These are phyloP conservation scores for Donacobius atricapilla DNA, from an alignment of 2,113 vertebrate species.

Conservation along the genomic window DNA sequence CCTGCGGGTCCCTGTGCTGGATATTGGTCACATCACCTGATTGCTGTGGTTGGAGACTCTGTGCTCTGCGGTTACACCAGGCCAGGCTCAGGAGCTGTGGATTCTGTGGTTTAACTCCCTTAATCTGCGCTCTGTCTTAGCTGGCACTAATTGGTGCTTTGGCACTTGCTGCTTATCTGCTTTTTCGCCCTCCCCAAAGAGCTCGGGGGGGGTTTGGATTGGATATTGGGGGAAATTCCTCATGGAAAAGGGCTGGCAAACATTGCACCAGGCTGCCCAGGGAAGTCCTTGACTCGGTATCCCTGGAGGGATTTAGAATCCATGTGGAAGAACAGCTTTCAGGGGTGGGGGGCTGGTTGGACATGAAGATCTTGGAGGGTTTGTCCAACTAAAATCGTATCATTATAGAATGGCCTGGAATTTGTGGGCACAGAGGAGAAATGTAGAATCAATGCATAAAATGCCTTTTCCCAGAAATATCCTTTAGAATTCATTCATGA, in stretches of 20 bases:
- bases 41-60: conserved; percentile 38
- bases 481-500: not conserved
- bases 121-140: conserved; percentile 4
- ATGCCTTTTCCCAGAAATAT: not conserved
- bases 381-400: not conserved
- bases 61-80: conserved; percentile 51
- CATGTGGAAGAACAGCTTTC: no score
- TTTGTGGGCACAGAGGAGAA: not conserved
- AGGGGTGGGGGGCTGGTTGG: not conserved
- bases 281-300: no score
- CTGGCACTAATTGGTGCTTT: not conserved
- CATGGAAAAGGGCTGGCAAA: not conserved
- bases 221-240: not conserved
- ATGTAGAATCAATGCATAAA: not conserved
- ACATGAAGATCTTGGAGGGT: no score
- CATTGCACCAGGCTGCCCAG: not conserved
- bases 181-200: not conserved
- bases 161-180: not conserved
- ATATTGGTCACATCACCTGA: not conserved
- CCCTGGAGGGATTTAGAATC: not conserved
- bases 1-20: not conserved
- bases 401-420: not conserved
- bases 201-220: not conserved
- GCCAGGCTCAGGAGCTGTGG: conserved; percentile 40
- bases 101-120: conserved; percentile 64